Percentiles rank a stretch among this genome's conserved stretches.
phyloP scores from a whole-genome alignment of 2,888 invertebrate genomes.

The Thumatha senex region DNA sequence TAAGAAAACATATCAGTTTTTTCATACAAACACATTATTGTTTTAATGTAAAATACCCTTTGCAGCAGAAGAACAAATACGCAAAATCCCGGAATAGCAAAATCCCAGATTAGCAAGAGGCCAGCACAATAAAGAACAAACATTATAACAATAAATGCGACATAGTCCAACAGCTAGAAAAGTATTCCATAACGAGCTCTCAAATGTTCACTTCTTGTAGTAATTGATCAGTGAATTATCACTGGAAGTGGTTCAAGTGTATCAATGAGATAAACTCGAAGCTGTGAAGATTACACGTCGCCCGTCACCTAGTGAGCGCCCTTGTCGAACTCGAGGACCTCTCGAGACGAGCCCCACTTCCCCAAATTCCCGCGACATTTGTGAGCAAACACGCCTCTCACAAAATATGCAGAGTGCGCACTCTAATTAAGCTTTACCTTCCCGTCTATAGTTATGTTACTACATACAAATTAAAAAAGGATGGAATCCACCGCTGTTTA shows the following conservation, averaged over 20 bases:
- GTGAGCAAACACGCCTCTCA: conserved; percentile 67
- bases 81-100: background rate
- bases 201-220: conserved; percentile 21
- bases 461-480: conserved; percentile 27
- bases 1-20: too few species aligned
- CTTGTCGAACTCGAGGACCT: conserved; percentile 56
- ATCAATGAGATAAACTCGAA: conserved; percentile 61
- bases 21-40: too few species aligned
- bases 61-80: background rate
- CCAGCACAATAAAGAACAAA: too few species aligned
- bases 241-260: conserved; percentile 45
- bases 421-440: conserved; percentile 42
- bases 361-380: conserved; percentile 52
- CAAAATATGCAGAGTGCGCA: conserved; percentile 66
- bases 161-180: background rate
- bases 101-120: background rate
- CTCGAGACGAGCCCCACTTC: conserved; percentile 70
- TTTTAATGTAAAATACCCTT: too few species aligned
- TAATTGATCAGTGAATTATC: conserved; percentile 43
- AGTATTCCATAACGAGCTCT: background rate
- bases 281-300: conserved; percentile 68
- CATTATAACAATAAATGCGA: background rate
- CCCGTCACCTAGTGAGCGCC: conserved; percentile 66
- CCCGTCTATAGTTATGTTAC: conserved; percentile 32
- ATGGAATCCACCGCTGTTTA: conserved; percentile 16